Conservation (phyloP, 2,113 vertebrate genomes). For the Cromileptes altivelis region DNA sequence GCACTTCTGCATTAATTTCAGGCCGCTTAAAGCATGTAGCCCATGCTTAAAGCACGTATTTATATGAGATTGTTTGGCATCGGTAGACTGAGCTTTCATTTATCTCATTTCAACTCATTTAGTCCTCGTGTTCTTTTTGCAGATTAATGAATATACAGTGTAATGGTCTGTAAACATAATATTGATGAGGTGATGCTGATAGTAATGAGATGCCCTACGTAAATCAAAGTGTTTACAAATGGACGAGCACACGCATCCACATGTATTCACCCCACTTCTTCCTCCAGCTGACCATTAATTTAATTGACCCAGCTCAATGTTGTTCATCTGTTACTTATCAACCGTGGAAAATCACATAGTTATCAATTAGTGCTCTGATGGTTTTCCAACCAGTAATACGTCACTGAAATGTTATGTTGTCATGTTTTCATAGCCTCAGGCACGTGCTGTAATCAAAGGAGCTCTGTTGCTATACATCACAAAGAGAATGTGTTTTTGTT, state of each 20-base stretch:
- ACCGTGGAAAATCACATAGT: slow-evolving; percentile 24
- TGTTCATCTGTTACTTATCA: slow-evolving; percentile 52
- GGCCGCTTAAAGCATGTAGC: slow-evolving; percentile 19
- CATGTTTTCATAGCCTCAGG: slow-evolving; percentile 5
- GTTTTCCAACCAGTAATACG: slow-evolving; percentile 9
- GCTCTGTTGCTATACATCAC: neutral
- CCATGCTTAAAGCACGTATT: slow-evolving; percentile 49
- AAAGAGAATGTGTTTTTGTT: neutral
- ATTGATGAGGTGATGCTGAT: slow-evolving; percentile 59
- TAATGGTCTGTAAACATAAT: slow-evolving; percentile 64
- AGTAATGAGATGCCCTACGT: slow-evolving; percentile 59
- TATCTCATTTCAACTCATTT: slow-evolving; percentile 64
- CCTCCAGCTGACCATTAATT: slow-evolving; percentile 44
- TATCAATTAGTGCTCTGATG: slow-evolving; percentile 22
- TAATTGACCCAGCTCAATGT: slow-evolving; percentile 43
- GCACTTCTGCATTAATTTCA: slow-evolving; percentile 32
- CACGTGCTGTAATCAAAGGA: neutral
- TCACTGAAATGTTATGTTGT: slow-evolving; percentile 9
- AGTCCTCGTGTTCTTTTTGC: slow-evolving; percentile 37
- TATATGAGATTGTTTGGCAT: slow-evolving; percentile 39
- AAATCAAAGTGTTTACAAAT: slow-evolving; percentile 63
- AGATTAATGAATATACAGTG: slow-evolving; percentile 65
- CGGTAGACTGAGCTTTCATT: slow-evolving; percentile 44
- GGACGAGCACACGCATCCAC: slow-evolving; percentile 27
- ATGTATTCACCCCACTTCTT: slow-evolving; percentile 12